These are phyloP conservation scores for Fulica atra DNA, from an alignment of 2,113 vertebrate genomes.

Conservation along the genomic window DNA sequence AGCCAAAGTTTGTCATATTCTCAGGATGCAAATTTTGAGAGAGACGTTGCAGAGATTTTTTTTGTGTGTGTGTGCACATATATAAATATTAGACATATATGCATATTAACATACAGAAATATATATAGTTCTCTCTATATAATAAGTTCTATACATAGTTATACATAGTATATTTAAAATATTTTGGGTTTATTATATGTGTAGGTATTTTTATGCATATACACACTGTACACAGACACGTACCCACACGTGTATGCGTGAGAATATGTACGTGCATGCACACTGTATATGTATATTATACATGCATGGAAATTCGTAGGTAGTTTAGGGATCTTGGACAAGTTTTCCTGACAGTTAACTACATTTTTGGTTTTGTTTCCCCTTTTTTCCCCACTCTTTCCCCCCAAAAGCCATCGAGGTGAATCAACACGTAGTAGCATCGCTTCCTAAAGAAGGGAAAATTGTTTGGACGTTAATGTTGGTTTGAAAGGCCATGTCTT, in stretches of 20 bases:
- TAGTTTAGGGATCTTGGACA: not conserved
- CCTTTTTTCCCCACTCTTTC: not conserved
- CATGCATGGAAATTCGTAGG: not conserved
- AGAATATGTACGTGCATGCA: not conserved
- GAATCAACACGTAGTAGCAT: not conserved
- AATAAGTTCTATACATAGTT: too few species aligned
- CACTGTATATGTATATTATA: not conserved
- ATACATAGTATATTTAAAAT: not conserved
- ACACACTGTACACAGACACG: not conserved
- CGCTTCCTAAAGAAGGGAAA: not conserved
- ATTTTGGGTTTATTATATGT: not conserved
- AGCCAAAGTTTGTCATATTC: not conserved
- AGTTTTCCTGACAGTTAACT: not conserved
- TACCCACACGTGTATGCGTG: not conserved
- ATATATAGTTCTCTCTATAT: not conserved
- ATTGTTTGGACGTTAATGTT: not conserved
- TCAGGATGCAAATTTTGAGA: not conserved
- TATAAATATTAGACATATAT: not conserved
- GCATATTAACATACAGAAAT: not conserved
- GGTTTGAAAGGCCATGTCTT: conserved; percentile 16
- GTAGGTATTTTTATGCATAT: not conserved
- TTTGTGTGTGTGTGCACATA: not conserved
- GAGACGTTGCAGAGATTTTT: not conserved
- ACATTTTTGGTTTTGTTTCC: not conserved
- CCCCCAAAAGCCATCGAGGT: not conserved